Evolutionary conservation across 53 echinoderm and acorn worm genomes (phyloP).

Genomic region (Mesocentrotus franciscanus): DNA sequence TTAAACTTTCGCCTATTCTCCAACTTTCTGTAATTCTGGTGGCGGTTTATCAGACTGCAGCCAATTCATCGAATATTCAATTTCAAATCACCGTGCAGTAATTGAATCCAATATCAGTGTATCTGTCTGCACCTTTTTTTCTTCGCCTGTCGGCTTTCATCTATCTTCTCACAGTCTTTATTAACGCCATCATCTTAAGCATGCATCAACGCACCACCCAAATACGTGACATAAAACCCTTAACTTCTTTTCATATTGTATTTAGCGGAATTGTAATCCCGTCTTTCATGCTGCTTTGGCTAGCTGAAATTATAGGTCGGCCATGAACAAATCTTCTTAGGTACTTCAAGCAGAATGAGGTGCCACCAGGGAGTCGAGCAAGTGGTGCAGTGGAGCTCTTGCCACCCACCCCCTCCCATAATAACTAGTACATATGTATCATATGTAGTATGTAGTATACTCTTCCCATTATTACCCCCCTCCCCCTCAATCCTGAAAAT

Average conservation of each 20-base stretch:
- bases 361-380: background rate
- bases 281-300: background rate
- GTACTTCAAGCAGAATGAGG: background rate
- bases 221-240: background rate
- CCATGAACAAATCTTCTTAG: background rate
- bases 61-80: background rate
- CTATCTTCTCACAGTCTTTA: background rate
- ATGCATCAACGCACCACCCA: background rate
- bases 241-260: background rate
- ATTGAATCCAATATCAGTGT: background rate
- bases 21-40: background rate
- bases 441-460: too few species aligned
- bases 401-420: background rate
- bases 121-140: background rate
- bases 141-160: background rate
- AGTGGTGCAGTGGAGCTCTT: background rate
- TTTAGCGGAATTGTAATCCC: slow-evolving; percentile 1
- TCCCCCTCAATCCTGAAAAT: background rate
- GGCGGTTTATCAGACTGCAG: background rate
- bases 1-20: background rate
- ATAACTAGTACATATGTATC: too few species aligned
- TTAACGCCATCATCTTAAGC: background rate
- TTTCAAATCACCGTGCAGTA: background rate
- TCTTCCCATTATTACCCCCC: background rate
- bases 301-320: background rate